Conservation (phyloP, 2,113 vertebrate species). For the Cardinalis cardinalis region DNA sequence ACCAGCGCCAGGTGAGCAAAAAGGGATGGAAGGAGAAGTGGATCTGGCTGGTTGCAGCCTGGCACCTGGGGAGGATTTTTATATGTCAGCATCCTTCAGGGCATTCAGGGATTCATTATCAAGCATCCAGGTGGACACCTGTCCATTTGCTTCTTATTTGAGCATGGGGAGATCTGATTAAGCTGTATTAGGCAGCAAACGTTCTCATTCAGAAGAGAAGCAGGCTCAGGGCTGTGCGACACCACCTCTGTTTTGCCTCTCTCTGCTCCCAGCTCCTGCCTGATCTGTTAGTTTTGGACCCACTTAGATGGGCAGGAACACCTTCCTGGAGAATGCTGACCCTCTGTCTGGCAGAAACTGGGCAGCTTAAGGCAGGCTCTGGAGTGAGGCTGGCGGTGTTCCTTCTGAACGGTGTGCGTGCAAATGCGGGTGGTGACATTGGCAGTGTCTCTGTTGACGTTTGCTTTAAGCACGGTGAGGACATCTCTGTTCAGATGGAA, state of each 20-base stretch:
- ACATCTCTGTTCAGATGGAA: neutral
- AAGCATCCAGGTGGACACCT: neutral
- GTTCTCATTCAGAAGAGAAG: neutral
- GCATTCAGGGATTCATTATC: neutral
- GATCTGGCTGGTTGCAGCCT: neutral
- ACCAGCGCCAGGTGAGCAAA: conserved; percentile 69
- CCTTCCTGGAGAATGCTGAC: neutral
- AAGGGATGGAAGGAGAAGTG: neutral
- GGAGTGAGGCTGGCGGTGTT: neutral
- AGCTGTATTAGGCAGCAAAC: neutral
- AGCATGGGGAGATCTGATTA: neutral
- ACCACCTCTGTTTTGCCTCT: neutral
- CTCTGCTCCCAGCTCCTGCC: neutral
- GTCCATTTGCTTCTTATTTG: neutral
- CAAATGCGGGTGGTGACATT: too few species aligned
- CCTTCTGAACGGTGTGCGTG: too few species aligned
- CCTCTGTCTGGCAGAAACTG: neutral
- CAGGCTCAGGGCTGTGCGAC: neutral
- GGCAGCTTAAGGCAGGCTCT: neutral
- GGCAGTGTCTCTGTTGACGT: too few species aligned
- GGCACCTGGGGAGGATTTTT: neutral
- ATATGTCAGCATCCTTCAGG: fast-evolving
- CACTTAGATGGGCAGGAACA: fast-evolving
- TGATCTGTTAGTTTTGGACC: neutral
- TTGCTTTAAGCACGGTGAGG: fast-evolving